These are phyloP conservation scores for Ifrita kowaldi DNA, from an alignment of 2,113 vertebrate genomes.

Conservation along the genomic window DNA sequence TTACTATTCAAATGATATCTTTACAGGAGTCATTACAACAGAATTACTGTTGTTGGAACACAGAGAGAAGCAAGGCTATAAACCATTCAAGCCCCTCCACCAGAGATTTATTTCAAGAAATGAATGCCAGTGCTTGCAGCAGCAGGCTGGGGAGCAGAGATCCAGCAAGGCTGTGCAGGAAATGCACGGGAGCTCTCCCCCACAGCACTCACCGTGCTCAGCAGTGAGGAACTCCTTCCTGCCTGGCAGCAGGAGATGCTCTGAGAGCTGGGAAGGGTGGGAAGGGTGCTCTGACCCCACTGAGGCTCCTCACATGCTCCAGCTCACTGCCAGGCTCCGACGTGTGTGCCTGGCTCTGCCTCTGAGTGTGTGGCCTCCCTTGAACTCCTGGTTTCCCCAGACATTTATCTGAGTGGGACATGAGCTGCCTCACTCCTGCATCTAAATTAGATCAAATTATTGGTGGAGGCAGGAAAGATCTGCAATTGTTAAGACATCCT, in stretches of 20 bases:
- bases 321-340: neutral
- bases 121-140: neutral
- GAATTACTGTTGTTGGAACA: neutral
- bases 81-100: neutral
- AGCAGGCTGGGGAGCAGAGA: neutral
- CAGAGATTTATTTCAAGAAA: neutral
- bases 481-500: neutral
- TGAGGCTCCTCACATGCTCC: neutral
- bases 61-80: neutral
- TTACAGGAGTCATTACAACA: slow-evolving; percentile 58
- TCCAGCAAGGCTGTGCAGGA: neutral
- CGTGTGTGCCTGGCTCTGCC: neutral
- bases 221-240: neutral
- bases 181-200: neutral
- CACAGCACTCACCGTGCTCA: neutral
- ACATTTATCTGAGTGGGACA: neutral
- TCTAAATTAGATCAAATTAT: neutral
- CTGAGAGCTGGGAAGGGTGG: neutral
- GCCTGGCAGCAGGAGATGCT: neutral
- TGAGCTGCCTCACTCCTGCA: neutral
- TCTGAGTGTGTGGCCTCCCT: neutral
- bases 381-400: neutral
- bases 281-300: neutral
- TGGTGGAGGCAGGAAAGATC: neutral
- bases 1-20: slow-evolving; percentile 39